Base-by-base conservation (phyloP, 2,888 invertebrate species). In the Drosophila lacicola region DNA sequence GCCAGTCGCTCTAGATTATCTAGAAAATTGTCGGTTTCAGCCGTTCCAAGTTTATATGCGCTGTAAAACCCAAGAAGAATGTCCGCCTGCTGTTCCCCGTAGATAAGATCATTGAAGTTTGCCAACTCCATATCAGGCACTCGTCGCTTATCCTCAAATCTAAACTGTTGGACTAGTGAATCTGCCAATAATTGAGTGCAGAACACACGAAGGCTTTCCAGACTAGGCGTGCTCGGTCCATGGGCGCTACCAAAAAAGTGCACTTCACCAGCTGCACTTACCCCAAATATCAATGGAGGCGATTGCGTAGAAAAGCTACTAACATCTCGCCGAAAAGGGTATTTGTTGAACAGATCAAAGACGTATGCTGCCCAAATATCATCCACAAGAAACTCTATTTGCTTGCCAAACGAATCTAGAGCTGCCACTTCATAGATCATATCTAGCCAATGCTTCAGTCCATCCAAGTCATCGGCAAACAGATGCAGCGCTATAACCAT, bases 61-160 rank as follows among this genome's bases (percentile, higher is more conserved):
- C 51, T 63, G 41, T 80, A 82, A 11, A 80, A 69, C 4, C 58
- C 60, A 36, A 87, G 21, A 0, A 74, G 46, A 6, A 80, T 8
- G 46, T 82, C 57, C 10, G 55, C 47, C 9, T 53, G 54, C 19
- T 61, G 42, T 6, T 55, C 49, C 1, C 66, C 45, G 4, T 67
- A 64, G 11, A 87, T 68, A 13, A 81, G 19, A 21, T 82, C 62
- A 29, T 74, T 70, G 46, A 77, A 85, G 39, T 29, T 74, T 8
- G 51, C 44, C 9, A 82, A 65, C 14, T 72, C 61, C 1, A 77
- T 41, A 55, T 77, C 68, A 4, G 63, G 64, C 4, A 83, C 36
- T 5, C 21, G 19, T 21, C 46, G 47, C 13, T 53, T 50, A 0
- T 60, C 2, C 13, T 63, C 51, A 5, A 44, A 53, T 49, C 6